Base-by-base conservation (phyloP, 2,888 invertebrate genomes). In the Mythimna lalbum region DNA sequence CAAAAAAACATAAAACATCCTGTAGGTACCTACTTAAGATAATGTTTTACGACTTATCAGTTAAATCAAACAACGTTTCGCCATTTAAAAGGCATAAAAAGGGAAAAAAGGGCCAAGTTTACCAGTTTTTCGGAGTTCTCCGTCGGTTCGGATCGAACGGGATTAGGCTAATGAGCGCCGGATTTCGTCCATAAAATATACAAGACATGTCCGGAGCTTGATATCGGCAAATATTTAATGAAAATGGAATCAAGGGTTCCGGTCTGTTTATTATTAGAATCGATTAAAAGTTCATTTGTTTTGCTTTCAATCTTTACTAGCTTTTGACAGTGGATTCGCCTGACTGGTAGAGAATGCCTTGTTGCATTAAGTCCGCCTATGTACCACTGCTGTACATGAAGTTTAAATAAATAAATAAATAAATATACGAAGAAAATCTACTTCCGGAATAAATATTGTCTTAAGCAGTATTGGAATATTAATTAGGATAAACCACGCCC, bases 21-120 rank as follows among this genome's bases (percentile, higher is more conserved):
- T 69, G 72, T 79, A 71, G 70, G 53, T 71, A 65, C 31, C 36
- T 65, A 79, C 86, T 78, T 65, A 66, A 81, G 78, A 76, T 79
- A 87, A 86, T 83, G 82, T 83, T 87, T 87, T 82, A 85, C 82
- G 83, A 85, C 82, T 88, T 88, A 88, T 87, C 85, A 81, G 84
- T 80, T 79, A 87, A 84, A 84, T 87, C 85, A 80, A 80, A 81
- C 82, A 76, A 73, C 81, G 82, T 85, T 87, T 80, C 82, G 76
- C 81, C 82, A 86, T 86, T 87, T 81, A 80, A 83, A 83, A 82
- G 81, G 81, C 80, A 80, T 87, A 84, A 85, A 80, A 79, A 82
- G 76, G 77, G 66, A 83, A 82, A 86, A 78, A 79, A 66, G 17
- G 68, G 31, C 70, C 79, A 80, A 86, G 79, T 83, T 76, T 55